phyloP scores from a whole-genome alignment of 2,888 invertebrate species.

The Pycnomerus fuliginosus region DNA sequence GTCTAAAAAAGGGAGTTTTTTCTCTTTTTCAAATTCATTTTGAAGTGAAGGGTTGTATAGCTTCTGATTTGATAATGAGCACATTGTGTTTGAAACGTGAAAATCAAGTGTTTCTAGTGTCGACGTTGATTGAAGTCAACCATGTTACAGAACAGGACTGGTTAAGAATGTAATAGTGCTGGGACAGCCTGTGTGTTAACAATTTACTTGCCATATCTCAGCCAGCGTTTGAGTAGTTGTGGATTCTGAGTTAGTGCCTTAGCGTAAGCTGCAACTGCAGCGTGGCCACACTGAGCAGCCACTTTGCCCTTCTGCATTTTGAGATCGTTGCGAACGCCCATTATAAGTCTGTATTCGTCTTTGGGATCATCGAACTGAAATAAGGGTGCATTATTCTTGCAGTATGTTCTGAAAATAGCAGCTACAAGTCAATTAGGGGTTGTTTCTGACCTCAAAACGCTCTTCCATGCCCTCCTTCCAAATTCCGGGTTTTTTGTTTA shows the following conservation, averaged over 20 bases:
- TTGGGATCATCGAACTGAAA: slow-evolving; percentile 45
- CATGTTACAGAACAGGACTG: no score
- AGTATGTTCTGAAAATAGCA: neutral
- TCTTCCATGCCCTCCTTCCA: slow-evolving; percentile 45
- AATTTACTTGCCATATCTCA: slow-evolving; percentile 41
- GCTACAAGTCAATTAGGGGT: neutral
- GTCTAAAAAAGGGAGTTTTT: no score
- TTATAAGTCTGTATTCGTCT: slow-evolving; percentile 75
- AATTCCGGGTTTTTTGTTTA: slow-evolving; percentile 26
- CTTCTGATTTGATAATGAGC: no score
- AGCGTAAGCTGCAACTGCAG: slow-evolving; percentile 85
- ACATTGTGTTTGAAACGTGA: no score
- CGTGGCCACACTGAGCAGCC: slow-evolving; percentile 93
- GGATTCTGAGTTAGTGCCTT: slow-evolving; percentile 64
- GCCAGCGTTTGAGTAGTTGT: slow-evolving; percentile 61
- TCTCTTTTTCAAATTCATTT: no score
- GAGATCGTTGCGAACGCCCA: slow-evolving; percentile 85
- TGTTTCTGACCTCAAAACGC: slow-evolving; percentile 41
- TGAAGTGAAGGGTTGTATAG: no score
- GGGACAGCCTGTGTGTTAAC: no score
- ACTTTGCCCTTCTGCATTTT: slow-evolving; percentile 96
- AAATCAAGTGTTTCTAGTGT: no score
- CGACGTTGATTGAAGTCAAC: no score
- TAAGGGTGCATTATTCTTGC: slow-evolving; percentile 1
- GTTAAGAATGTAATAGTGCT: no score